Evolutionary conservation across 2,888 invertebrate species (phyloP).

Genomic region (Drosophila sordidapex): DNA sequence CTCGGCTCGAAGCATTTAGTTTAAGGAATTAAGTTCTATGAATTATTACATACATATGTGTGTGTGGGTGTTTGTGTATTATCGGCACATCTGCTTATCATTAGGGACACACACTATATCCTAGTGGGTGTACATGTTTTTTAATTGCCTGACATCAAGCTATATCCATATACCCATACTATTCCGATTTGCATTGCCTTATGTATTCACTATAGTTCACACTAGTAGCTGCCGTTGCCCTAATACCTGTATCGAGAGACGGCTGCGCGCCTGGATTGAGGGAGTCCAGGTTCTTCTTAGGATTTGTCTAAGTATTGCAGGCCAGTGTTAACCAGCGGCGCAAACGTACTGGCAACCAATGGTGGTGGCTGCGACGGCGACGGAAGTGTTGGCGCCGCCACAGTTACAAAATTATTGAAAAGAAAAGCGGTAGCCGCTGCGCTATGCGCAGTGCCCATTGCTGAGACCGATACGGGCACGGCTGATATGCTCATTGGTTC

Average conservation of each 20-base stretch:
- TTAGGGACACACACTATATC: constrained; percentile 23
- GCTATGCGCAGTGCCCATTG: constrained; percentile 70
- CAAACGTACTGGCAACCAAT: constrained; percentile 52
- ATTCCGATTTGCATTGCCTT: constrained; percentile 17
- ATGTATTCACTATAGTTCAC: constrained; percentile 41
- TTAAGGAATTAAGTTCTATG: constrained; percentile 70
- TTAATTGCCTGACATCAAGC: constrained; percentile 19
- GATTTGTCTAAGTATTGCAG: constrained; percentile 72
- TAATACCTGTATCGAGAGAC: constrained; percentile 71
- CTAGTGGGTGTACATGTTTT: constrained; percentile 11
- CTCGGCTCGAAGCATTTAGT: constrained; percentile 56
- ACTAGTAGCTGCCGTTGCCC: constrained; percentile 69
- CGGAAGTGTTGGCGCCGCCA: constrained; percentile 58
- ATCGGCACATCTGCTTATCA: constrained; percentile 48
- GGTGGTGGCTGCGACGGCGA: constrained; percentile 58
- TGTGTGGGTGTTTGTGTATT: constrained; percentile 34
- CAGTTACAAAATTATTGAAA: constrained; percentile 79
- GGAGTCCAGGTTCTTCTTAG: constrained; percentile 30
- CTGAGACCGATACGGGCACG: constrained; percentile 63
- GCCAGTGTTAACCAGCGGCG: constrained; percentile 62
- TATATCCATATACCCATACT: constrained; percentile 5
- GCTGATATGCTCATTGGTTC: constrained; percentile 76
- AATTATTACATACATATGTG: constrained; percentile 63
- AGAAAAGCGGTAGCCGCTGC: constrained; percentile 69
- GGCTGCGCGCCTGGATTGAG: constrained; percentile 11